Percentiles rank a stretch among this genome's conserved stretches.
These are phyloP conservation scores for Trissoscelio sp. DNA, from an alignment of 2,888 invertebrate species.

Conservation along the genomic window DNA sequence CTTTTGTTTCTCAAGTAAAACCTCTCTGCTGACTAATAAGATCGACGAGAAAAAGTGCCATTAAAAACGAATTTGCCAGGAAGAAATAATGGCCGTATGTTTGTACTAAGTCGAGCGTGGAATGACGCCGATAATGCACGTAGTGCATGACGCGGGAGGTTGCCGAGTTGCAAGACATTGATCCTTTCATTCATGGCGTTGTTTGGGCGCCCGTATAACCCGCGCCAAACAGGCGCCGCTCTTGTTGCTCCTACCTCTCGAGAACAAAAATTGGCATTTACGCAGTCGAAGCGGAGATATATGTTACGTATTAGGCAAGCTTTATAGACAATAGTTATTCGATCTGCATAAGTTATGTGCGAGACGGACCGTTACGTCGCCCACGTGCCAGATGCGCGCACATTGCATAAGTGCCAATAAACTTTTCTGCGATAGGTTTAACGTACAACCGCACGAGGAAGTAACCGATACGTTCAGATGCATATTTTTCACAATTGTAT, in stretches of 20 bases:
- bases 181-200: slow-evolving; percentile 53
- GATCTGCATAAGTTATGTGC: slow-evolving; percentile 79
- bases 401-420: slow-evolving; percentile 54
- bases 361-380: slow-evolving; percentile 77
- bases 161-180: slow-evolving; percentile 36
- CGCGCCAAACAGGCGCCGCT: slow-evolving; percentile 67
- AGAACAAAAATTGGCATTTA: slow-evolving; percentile 55
- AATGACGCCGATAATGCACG: slow-evolving; percentile 31
- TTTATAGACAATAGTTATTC: slow-evolving; percentile 73
- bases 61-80: slow-evolving; percentile 19
- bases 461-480: not conserved
- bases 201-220: slow-evolving; percentile 18
- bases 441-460: not conserved
- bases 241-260: slow-evolving; percentile 64
- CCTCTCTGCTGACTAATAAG: slow-evolving; percentile 1
- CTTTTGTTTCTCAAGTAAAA: no score
- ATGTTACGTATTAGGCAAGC: slow-evolving; percentile 76
- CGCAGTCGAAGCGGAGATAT: slow-evolving; percentile 55
- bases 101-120: slow-evolving; percentile 29
- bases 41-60: slow-evolving; percentile 15
- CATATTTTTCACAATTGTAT: not conserved
- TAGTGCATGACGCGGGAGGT: slow-evolving; percentile 31
- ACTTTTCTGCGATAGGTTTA: slow-evolving; percentile 10
- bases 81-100: slow-evolving; percentile 22
- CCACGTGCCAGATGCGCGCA: slow-evolving; percentile 69